These are phyloP conservation scores for Macaria notata DNA, from an alignment of 2,888 invertebrate genomes.

Conservation along the genomic window DNA sequence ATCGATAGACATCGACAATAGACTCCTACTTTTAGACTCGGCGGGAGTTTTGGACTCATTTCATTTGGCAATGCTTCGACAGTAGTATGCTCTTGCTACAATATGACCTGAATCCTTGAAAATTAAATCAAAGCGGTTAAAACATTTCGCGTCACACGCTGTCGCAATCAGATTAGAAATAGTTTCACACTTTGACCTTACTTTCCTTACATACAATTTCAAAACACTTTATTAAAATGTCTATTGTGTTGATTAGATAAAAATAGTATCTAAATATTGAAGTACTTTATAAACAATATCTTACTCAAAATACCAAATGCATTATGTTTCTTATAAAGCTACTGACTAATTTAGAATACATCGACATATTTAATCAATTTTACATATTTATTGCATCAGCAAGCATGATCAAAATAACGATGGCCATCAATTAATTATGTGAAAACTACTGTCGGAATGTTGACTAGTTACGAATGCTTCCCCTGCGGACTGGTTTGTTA, in stretches of 20 bases:
- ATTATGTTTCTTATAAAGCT: too few species aligned
- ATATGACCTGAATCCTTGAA: constrained; percentile 26
- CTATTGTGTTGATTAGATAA: too few species aligned
- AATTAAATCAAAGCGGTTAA: constrained; percentile 9
- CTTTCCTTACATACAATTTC: background rate
- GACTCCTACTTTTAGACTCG: background rate
- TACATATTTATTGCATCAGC: too few species aligned
- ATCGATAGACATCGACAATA: too few species aligned
- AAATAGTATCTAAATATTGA: too few species aligned
- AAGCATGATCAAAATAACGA: background rate
- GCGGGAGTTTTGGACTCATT: constrained; percentile 10
- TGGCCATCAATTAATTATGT: constrained; percentile 2
- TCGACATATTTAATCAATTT: too few species aligned
- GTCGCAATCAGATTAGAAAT: constrained; percentile 17
- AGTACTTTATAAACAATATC: too few species aligned
- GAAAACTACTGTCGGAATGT: constrained; percentile 5
- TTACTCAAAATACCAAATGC: too few species aligned
- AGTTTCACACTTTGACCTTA: constrained; percentile 26
- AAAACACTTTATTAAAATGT: too few species aligned
- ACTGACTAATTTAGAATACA: too few species aligned
- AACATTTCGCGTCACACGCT: constrained; percentile 8
- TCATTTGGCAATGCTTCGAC: constrained; percentile 12
- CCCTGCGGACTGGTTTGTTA: constrained; percentile 21
- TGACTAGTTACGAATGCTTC: constrained; percentile 6
- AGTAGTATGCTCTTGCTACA: constrained; percentile 19